Percentiles rank a stretch among this genome's conserved stretches.
Evolutionary conservation across 2,888 invertebrate species (phyloP).

Genomic region (Ochropleura plecta): DNA sequence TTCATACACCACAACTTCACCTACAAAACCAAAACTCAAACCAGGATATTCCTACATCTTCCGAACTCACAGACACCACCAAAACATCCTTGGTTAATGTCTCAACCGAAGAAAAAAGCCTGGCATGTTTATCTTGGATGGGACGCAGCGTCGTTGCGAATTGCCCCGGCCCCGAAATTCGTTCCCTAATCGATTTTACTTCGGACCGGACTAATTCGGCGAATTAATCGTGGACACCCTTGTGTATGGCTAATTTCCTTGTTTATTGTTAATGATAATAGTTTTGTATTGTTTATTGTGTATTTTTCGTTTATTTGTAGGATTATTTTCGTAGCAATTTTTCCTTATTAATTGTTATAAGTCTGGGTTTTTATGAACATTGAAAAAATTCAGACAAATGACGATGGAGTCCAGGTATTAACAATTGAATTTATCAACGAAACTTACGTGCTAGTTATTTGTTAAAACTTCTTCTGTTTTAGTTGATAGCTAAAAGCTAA

Average conservation of each 20-base stretch:
- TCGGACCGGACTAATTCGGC: slow-evolving; percentile 88
- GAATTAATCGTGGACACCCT: slow-evolving; percentile 90
- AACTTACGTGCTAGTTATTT: too few species aligned
- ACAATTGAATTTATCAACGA: too few species aligned
- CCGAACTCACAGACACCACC: slow-evolving; percentile 73
- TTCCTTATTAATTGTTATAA: too few species aligned
- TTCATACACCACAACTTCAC: background rate
- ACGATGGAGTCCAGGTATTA: too few species aligned
- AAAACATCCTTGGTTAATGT: slow-evolving; percentile 89
- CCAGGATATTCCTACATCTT: slow-evolving; percentile 55
- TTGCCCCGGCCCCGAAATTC: slow-evolving; percentile 77
- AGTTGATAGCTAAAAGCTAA: too few species aligned
- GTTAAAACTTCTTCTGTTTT: too few species aligned
- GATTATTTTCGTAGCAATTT: too few species aligned
- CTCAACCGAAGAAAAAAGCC: slow-evolving; percentile 88
- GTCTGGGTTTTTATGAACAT: too few species aligned
- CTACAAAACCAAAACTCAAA: slow-evolving; percentile 4
- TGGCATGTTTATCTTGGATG: slow-evolving; percentile 90
- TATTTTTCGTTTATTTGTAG: slow-evolving; percentile 24
- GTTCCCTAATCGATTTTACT: slow-evolving; percentile 88
- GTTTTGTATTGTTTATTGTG: slow-evolving; percentile 73
- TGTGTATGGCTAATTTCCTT: slow-evolving; percentile 86
- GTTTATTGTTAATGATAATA: slow-evolving; percentile 82
- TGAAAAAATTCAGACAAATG: too few species aligned
- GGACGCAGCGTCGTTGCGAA: slow-evolving; percentile 82